These are phyloP conservation scores for Semicossyphus pulcher DNA, from an alignment of 2,113 vertebrate genomes.

Conservation along the genomic window DNA sequence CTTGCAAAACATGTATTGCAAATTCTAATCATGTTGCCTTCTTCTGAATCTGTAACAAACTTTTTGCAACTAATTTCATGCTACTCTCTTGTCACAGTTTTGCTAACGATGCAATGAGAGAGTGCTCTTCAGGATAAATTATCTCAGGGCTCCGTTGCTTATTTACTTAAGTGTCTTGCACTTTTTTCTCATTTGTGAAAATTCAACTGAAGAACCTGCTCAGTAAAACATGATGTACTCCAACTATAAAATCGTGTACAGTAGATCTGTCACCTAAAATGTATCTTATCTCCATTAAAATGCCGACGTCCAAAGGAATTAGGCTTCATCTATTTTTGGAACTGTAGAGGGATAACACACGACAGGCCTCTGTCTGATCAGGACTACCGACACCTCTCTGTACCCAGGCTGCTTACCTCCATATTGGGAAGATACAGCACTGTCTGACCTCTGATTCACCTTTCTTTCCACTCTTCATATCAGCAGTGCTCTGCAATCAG, in stretches of 20 bases:
- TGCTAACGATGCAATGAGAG: neutral
- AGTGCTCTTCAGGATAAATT: neutral
- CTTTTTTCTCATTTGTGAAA: no score
- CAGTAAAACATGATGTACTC: neutral
- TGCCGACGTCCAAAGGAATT: constrained; percentile 39
- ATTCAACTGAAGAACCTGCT: neutral
- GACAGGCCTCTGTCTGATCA: constrained; percentile 16
- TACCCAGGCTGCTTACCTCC: constrained; percentile 40
- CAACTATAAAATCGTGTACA: constrained; percentile 20
- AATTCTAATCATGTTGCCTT: no score
- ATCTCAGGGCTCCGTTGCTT: neutral
- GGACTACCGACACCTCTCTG: constrained; percentile 63
- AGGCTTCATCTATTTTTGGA: constrained; percentile 65
- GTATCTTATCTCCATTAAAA: constrained; percentile 61
- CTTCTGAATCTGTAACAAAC: neutral
- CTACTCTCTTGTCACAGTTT: neutral
- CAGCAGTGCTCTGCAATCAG: constrained; percentile 66
- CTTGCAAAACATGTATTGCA: no score
- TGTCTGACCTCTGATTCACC: constrained; percentile 63
- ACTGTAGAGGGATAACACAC: constrained; percentile 37
- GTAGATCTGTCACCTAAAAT: constrained; percentile 22
- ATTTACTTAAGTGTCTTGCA: no score
- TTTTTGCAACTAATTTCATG: neutral
- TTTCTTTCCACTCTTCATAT: constrained; percentile 71
- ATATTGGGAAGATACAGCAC: constrained; percentile 58